A percentile compares a stretch with the other conserved stretches of the same genome.
phyloP scores from a whole-genome alignment of 2,797 vertebrate species.

The Salmo trutta region DNA sequence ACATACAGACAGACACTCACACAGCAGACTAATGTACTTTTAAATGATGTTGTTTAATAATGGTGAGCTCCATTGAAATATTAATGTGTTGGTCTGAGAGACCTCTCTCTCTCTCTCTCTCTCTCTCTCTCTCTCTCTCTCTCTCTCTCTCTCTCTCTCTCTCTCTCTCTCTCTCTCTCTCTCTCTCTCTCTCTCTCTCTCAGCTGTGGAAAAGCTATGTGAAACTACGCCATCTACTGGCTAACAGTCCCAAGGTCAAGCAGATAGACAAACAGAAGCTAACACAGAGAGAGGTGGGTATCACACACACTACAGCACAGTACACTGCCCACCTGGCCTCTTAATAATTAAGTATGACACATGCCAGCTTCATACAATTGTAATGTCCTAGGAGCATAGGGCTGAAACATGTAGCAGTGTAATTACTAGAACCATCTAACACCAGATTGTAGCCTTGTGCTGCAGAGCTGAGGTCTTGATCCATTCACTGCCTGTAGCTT shows the following conservation, averaged over 20 bases:
- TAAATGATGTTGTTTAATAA: conserved; percentile 59
- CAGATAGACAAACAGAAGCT: conserved; percentile 98
- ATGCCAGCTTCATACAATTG: conserved; percentile 13
- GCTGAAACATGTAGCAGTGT: not conserved
- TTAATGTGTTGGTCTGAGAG: conserved; percentile 46
- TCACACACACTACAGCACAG: not conserved
- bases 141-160: no score
- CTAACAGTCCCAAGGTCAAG: conserved; percentile 98
- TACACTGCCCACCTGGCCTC: not conserved
- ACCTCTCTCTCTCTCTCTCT: not conserved
- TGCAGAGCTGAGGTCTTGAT: not conserved
- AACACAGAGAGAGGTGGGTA: conserved; percentile 91
- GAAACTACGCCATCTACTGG: conserved; percentile 95
- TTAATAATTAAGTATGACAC: not conserved
- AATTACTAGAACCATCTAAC: not conserved
- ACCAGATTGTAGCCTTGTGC: not conserved
- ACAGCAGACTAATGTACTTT: conserved; percentile 51
- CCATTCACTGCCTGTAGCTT: no score
- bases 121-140: not conserved
- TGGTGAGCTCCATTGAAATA: conserved; percentile 60
- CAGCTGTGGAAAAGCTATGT: conserved; percentile 99
- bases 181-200: conserved; percentile 62
- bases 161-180: no score
- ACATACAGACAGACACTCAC: conserved; percentile 19
- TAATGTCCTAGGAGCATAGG: conserved; percentile 8